Evolutionary conservation across 2,113 vertebrate genomes (phyloP), one percentile per base, ranked within the genome.

Genomic region (Gnathonemus echidnorhynchus): DNA sequence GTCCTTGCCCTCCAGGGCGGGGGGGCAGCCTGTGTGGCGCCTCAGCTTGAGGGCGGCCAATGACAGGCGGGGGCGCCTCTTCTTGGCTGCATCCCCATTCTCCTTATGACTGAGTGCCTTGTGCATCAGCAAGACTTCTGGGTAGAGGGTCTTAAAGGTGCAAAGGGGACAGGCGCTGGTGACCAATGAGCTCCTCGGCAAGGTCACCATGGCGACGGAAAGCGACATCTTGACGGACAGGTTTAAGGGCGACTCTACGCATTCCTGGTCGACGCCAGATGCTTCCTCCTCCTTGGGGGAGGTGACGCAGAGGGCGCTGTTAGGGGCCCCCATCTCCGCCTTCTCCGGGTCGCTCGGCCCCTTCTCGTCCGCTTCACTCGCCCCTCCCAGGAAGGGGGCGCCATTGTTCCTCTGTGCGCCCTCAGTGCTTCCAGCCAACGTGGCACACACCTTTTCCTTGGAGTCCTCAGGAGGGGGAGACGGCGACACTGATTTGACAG

Each of bases 71-170:
- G 88, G 89, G 8, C 92, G 92, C 3, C 90, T 95, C 93, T 93
- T 97, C 62, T 94, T 96, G 0, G 90, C 0, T 0, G 58, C 86
- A 9, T 97, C 97, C 0, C 94, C 94, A 88, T 96, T 97, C 89
- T 97, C 97, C 90, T 97, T 98, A 90, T 99, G 98, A 90, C 92
- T 92, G 91, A 99, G 94, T 77, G 96, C 95, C 93, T 96, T 96
- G 95, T 99, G 98, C 94, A 99, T 97, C 39, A 95, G 93, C 49
- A 99, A 92, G 27, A 99, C 98, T 91, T 99, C 98, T 0, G 98
- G 98, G 92, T 98, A 98, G 46, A 98, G 94, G 0, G 97, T 98
- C 95, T 96, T 96, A 92, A 96, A 99, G 11, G 97, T 92, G 94
- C 98, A 99, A 77, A 96, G 96, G 0, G 96, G 94, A 87, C 98